phyloP scores from a whole-genome alignment of 2,888 invertebrate genomes.

The Drosophila antonietae region DNA sequence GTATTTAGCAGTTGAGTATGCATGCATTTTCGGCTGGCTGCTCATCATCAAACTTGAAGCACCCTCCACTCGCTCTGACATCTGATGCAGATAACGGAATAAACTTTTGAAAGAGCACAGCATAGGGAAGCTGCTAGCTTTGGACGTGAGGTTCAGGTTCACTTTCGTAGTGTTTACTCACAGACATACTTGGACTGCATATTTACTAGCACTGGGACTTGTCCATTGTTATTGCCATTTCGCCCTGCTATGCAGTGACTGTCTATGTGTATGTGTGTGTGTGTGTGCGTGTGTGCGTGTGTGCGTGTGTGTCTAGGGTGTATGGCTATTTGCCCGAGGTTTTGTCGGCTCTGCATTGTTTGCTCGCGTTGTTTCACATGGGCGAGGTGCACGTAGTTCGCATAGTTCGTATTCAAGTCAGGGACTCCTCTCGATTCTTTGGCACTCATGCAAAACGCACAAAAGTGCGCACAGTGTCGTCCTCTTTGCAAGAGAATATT shows the following conservation, averaged over 20 bases:
- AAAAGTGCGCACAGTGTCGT: conserved; percentile 55
- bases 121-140: background rate
- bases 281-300: conserved; percentile 7
- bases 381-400: conserved; percentile 57
- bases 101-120: conserved; percentile 24
- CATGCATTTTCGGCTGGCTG: conserved; percentile 5
- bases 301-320: conserved; percentile 9
- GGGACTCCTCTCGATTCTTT: conserved; percentile 51
- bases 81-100: conserved; percentile 26
- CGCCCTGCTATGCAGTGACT: conserved; percentile 3
- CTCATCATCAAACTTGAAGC: conserved; percentile 23
- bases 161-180: conserved; percentile 34
- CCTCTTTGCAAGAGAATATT: background rate
- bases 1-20: background rate
- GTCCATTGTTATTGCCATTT: conserved; percentile 43
- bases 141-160: conserved; percentile 47
- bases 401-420: conserved; percentile 62
- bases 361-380: conserved; percentile 56
- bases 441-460: conserved; percentile 63
- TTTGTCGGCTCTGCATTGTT: conserved; percentile 56
- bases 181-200: conserved; percentile 37
- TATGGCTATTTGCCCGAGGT: conserved; percentile 49
- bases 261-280: conserved; percentile 2
- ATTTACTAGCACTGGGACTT: conserved; percentile 36
- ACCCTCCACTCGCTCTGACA: conserved; percentile 16